Evolutionary conservation across 2,888 invertebrate species (phyloP).

Genomic region (Hirtodrosophila duncani): DNA sequence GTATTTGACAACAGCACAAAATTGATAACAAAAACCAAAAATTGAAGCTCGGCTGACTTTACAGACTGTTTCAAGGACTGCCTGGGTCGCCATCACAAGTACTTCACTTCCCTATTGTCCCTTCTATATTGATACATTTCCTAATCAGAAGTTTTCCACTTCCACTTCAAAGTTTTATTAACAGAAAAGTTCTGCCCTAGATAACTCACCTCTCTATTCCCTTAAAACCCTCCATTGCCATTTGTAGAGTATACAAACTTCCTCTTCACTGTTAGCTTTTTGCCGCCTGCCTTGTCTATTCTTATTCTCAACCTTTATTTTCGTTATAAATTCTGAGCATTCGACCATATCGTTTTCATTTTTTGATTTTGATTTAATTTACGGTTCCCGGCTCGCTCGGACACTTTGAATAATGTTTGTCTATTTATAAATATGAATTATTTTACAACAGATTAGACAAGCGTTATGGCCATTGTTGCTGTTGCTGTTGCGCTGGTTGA

Average conservation of each 20-base stretch:
- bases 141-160: no score
- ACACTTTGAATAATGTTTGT: slow-evolving; percentile 69
- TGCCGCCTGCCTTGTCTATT: slow-evolving; percentile 18
- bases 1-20: no score
- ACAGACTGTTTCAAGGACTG: no score
- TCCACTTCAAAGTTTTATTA: no score
- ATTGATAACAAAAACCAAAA: no score
- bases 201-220: no score
- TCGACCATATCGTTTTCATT: slow-evolving; percentile 65
- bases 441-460: slow-evolving; percentile 51
- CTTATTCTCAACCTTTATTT: slow-evolving; percentile 41
- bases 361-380: slow-evolving; percentile 65
- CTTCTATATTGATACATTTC: no score
- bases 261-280: background rate
- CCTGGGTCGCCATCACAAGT: no score
- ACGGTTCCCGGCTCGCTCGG: slow-evolving; percentile 57
- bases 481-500: background rate
- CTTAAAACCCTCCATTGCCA: no score
- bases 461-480: slow-evolving; percentile 12
- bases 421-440: slow-evolving; percentile 73
- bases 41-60: no score
- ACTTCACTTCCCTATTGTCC: no score
- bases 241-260: background rate
- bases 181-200: no score
- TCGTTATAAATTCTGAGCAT: slow-evolving; percentile 62